Percentiles rank a stretch among this genome's conserved stretches.
Conservation (phyloP, 2,797 vertebrate genomes). For the Emydoidea blandingii region DNA sequence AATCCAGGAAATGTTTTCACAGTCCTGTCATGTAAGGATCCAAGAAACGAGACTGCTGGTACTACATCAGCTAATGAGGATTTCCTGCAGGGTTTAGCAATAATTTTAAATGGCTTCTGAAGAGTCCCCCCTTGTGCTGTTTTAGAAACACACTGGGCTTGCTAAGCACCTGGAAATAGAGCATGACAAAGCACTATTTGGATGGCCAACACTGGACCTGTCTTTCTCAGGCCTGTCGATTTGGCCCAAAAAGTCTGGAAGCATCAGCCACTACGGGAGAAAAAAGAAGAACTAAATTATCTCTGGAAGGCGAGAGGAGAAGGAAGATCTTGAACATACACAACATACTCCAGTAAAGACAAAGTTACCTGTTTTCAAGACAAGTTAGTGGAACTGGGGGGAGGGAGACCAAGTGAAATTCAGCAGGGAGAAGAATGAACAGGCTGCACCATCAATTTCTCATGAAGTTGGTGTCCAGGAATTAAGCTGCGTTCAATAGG, state of each 20-base stretch:
- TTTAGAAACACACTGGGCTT: fast-evolving
- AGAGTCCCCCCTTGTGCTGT: fast-evolving
- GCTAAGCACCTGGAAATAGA: background rate
- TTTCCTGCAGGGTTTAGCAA: background rate
- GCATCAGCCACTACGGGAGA: background rate
- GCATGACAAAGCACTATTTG: background rate
- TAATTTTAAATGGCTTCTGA: background rate
- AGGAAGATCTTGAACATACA: background rate
- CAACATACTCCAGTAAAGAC: fast-evolving
- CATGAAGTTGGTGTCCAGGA: background rate
- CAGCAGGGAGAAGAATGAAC: background rate
- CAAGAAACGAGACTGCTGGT: background rate
- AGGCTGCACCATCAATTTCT: no score
- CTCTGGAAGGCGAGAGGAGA: background rate
- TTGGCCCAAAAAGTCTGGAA: background rate
- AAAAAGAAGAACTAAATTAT: background rate
- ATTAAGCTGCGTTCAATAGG: fast-evolving
- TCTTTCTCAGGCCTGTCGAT: background rate
- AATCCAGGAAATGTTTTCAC: background rate
- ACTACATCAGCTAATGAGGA: background rate
- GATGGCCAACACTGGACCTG: background rate
- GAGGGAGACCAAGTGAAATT: background rate
- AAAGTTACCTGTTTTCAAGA: background rate
- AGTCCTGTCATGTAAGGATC: fast-evolving
- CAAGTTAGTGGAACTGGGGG: background rate